These are phyloP conservation scores for Alviniconcha marisindica DNA, from an alignment of 1,140 invertebrate genomes.

Conservation along the genomic window DNA sequence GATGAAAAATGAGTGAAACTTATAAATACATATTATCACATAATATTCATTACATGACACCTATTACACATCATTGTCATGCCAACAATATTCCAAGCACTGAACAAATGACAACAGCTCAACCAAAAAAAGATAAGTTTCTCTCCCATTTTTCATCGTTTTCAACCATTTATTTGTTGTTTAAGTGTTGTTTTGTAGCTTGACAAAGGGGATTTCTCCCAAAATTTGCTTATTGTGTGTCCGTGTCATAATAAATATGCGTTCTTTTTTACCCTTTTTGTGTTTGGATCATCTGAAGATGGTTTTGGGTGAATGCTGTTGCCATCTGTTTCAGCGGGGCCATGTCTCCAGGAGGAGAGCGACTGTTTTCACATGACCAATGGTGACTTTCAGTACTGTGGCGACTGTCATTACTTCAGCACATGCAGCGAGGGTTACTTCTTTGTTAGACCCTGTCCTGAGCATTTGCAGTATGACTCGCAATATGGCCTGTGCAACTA, in stretches of 20 bases:
- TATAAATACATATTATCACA: no score
- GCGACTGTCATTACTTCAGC: constrained; percentile 52
- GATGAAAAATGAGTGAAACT: no score
- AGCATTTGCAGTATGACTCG: constrained; percentile 44
- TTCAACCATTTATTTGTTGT: not conserved
- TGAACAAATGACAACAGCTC: no score
- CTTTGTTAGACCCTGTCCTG: constrained; percentile 51
- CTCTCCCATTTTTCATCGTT: not conserved
- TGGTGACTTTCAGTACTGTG: constrained; percentile 53
- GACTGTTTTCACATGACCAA: constrained; percentile 43
- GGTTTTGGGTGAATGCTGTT: no score
- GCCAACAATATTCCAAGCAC: no score
- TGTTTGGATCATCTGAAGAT: no score
- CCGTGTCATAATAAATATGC: no score
- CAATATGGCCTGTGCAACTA: constrained; percentile 44
- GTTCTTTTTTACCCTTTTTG: not conserved
- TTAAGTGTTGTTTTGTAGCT: no score
- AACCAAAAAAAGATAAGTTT: no score
- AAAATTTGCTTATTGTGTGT: not conserved
- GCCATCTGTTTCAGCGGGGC: constrained; percentile 41
- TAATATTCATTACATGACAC: no score
- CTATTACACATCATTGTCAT: no score
- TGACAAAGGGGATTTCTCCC: not conserved
- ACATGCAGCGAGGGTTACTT: constrained; percentile 50
- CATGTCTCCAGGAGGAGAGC: constrained; percentile 39